These are phyloP conservation scores for Laupala kohalensis DNA, from an alignment of 1,140 invertebrate genomes.

Conservation along the genomic window DNA sequence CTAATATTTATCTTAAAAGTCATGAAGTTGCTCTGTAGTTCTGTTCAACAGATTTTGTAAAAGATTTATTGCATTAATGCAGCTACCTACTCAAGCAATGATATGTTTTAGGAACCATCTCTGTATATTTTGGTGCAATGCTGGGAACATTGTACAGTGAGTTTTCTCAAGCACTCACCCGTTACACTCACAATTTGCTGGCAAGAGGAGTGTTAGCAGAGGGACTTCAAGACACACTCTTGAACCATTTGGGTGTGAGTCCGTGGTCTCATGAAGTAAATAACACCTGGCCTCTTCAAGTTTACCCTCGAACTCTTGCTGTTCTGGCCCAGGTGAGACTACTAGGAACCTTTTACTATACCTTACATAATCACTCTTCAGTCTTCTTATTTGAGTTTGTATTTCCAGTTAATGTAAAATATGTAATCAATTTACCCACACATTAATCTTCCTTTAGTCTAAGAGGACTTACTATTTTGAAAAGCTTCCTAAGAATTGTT, in stretches of 20 bases:
- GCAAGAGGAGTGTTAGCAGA: constrained; percentile 54
- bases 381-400: no score
- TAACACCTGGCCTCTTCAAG: constrained; percentile 61
- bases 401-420: no score
- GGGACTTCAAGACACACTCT: constrained; percentile 52
- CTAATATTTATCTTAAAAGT: no score
- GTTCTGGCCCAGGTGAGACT: constrained; percentile 52
- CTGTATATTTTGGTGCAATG: constrained; percentile 51
- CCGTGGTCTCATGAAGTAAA: constrained; percentile 41
- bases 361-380: no score
- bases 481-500: no score
- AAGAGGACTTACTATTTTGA: no score
- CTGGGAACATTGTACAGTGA: constrained; percentile 58
- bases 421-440: neutral
- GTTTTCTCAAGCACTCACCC: constrained; percentile 63
- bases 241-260: constrained; percentile 62
- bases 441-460: neutral
- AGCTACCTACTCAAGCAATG: no score
- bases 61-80: no score
- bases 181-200: constrained; percentile 73
- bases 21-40: no score
- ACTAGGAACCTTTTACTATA: constrained; percentile 29
- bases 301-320: constrained; percentile 73
- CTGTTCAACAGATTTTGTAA: no score
- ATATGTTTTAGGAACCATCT: constrained; percentile 66